Percentiles rank a stretch among this genome's conserved stretches.
Evolutionary conservation across 2,888 invertebrate genomes (phyloP).

Genomic region (Erebia ligea): DNA sequence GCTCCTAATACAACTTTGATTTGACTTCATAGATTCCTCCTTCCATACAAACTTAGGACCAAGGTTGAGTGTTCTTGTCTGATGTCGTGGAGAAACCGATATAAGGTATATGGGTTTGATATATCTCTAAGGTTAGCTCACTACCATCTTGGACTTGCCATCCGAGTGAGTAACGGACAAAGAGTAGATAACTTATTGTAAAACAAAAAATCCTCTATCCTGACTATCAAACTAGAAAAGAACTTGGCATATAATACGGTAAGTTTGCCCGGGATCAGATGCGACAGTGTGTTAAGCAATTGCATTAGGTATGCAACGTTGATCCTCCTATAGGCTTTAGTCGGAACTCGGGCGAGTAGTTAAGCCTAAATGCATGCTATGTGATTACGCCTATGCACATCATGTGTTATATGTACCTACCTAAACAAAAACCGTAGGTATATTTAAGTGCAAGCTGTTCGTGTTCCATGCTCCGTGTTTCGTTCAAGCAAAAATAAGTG

Average conservation of each 20-base stretch:
- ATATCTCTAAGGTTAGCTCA: too few relatives aligned
- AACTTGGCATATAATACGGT: not conserved
- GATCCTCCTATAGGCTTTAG: not conserved
- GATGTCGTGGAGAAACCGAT: too few relatives aligned
- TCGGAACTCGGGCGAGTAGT: not conserved
- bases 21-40: conserved; percentile 25
- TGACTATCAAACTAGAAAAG: too few relatives aligned
- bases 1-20: conserved; percentile 31
- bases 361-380: not conserved
- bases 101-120: too few relatives aligned
- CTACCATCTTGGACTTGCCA: too few relatives aligned
- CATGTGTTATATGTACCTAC: not conserved
- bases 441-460: too few relatives aligned
- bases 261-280: not conserved
- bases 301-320: conserved; percentile 3
- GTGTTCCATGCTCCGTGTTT: too few relatives aligned
- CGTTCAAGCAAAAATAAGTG: too few relatives aligned
- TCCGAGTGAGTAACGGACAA: too few relatives aligned
- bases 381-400: not conserved
- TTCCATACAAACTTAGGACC: not conserved
- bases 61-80: too few relatives aligned
- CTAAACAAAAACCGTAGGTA: not conserved
- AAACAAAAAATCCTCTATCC: too few relatives aligned
- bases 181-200: too few relatives aligned
- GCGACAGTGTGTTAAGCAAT: conserved; percentile 1